Percentiles rank a stretch among this genome's conserved stretches.
phyloP scores from a whole-genome alignment of 2,113 vertebrate species.

The Bagarius yarrelli region DNA sequence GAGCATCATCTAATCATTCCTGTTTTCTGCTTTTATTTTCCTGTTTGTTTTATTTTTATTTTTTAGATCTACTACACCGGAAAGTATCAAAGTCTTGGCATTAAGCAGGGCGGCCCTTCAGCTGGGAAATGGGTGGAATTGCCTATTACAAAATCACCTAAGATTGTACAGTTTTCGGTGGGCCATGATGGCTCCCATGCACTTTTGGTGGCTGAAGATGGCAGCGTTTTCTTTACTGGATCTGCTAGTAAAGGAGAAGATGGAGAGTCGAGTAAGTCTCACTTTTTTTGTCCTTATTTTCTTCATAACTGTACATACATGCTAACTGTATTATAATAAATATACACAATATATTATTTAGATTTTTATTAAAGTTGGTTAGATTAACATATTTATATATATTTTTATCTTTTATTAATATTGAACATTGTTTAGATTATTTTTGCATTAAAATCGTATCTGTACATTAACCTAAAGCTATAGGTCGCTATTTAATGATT shows the following conservation, averaged over 20 bases:
- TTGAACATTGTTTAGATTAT: not conserved
- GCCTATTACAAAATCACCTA: slow-evolving; percentile 96
- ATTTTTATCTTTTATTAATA: not conserved
- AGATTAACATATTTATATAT: not conserved
- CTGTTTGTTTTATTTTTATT: not conserved
- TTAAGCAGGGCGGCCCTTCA: slow-evolving; percentile 96
- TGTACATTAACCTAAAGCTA: not conserved
- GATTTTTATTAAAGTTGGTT: no score
- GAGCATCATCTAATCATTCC: no score
- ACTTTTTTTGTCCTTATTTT: not conserved
- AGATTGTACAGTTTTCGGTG: slow-evolving; percentile 94
- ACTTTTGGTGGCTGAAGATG: slow-evolving; percentile 93
- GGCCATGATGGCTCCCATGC: slow-evolving; percentile 98
- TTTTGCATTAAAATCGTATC: not conserved
- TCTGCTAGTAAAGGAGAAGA: slow-evolving; percentile 98
- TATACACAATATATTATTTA: no score
- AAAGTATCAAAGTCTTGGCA: slow-evolving; percentile 98
- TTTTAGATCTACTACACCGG: slow-evolving; percentile 95
- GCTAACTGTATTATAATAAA: not conserved
- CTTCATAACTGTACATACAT: not conserved
- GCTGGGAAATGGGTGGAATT: slow-evolving; percentile 97
- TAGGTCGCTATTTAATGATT: not conserved
- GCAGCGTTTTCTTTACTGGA: slow-evolving; percentile 96
- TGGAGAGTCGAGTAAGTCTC: slow-evolving; percentile 89
- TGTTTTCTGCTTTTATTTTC: not conserved